These are phyloP conservation scores for Drosophila percnosoma DNA, from an alignment of 2,888 invertebrate species.

Conservation along the genomic window DNA sequence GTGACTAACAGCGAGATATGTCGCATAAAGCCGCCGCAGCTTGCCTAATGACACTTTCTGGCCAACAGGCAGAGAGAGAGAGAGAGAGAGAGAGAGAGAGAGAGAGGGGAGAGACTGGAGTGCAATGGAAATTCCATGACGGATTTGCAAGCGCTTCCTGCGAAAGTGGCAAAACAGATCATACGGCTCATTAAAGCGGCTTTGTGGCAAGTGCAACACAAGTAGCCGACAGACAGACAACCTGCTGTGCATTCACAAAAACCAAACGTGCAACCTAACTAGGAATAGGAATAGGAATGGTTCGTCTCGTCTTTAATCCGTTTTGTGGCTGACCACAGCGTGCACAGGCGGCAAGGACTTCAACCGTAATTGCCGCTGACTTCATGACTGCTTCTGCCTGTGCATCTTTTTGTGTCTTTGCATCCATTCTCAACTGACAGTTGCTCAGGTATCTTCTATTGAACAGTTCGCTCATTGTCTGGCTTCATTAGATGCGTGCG, in stretches of 20 bases:
- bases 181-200: constrained; percentile 75
- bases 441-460: constrained; percentile 3
- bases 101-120: background rate
- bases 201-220: constrained; percentile 53
- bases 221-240: constrained; percentile 27
- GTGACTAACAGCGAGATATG: constrained; percentile 22
- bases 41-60: constrained; percentile 48
- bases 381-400: constrained; percentile 65
- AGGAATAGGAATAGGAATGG: background rate
- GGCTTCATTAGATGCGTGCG: constrained; percentile 51
- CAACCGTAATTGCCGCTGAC: constrained; percentile 74
- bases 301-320: constrained; percentile 49
- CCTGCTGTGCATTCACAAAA: constrained; percentile 64
- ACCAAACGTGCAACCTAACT: constrained; percentile 38
- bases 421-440: constrained; percentile 27
- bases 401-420: constrained; percentile 5
- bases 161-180: constrained; percentile 53
- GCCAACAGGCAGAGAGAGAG: background rate
- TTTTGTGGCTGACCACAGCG: constrained; percentile 56
- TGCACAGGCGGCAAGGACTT: constrained; percentile 51
- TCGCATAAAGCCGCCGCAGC: constrained; percentile 31
- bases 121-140: constrained; percentile 21
- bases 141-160: constrained; percentile 61
- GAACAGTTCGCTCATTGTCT: constrained; percentile 24
- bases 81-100: background rate